These are phyloP conservation scores for Sesamia nonagrioides DNA, from an alignment of 1,140 invertebrate species.

Conservation along the genomic window DNA sequence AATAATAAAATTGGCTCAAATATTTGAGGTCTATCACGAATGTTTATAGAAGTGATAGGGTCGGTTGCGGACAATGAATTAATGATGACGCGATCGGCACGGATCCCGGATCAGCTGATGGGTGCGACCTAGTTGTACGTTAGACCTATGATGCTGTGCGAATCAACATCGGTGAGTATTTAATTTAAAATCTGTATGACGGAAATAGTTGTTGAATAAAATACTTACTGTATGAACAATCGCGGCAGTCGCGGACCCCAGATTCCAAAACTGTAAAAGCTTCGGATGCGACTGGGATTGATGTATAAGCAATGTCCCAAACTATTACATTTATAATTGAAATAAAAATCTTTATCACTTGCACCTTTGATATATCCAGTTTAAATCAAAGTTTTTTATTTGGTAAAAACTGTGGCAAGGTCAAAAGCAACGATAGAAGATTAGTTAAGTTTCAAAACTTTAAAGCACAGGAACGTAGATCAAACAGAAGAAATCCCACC, in stretches of 20 bases:
- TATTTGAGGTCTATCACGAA: constrained; percentile 15
- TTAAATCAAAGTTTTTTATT: too few species aligned
- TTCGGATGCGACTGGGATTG: too few species aligned
- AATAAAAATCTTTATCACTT: too few species aligned
- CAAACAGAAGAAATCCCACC: constrained; percentile 3
- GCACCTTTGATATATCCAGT: too few species aligned
- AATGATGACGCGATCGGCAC: constrained; percentile 21
- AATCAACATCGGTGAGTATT: not conserved
- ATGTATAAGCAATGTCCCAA: not conserved
- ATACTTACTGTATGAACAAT: not conserved
- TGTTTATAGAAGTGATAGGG: constrained; percentile 18
- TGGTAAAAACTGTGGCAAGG: too few species aligned
- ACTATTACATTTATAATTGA: too few species aligned
- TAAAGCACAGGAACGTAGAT: not conserved
- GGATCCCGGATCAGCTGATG: constrained; percentile 35
- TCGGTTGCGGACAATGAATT: constrained; percentile 26
- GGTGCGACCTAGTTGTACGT: constrained; percentile 18
- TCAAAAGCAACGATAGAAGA: not conserved
- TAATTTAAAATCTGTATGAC: not conserved
- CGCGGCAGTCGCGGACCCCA: too few species aligned
- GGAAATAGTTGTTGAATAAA: not conserved
- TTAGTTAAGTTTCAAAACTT: not conserved
- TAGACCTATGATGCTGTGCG: constrained; percentile 4
- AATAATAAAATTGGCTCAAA: not conserved
- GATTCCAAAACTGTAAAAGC: too few species aligned